phyloP scores from a whole-genome alignment of 37 sponge, comb jelly and placozoan species.

The Trichoplax adhaerens region DNA sequence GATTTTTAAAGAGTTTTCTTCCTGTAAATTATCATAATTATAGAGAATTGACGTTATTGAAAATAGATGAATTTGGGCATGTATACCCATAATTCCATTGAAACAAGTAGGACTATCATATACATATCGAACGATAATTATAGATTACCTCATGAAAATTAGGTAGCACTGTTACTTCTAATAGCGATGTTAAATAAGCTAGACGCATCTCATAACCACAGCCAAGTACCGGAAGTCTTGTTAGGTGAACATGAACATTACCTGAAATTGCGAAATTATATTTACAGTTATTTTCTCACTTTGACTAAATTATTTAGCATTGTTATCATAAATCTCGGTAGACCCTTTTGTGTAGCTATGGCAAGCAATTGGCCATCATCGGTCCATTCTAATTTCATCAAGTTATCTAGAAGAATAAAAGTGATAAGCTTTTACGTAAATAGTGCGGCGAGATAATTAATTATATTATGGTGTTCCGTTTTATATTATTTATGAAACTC shows the following conservation, averaged over 20 bases:
- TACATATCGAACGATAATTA: neutral
- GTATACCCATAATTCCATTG: neutral
- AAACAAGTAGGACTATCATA: neutral
- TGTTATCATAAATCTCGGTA: too few species aligned
- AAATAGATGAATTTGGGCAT: neutral
- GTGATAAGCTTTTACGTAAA: too few species aligned
- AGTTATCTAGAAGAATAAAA: conserved; percentile 8
- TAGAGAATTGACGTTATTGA: neutral
- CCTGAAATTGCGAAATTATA: conserved; percentile 11
- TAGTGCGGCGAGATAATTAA: too few species aligned
- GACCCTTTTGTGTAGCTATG: conserved; percentile 57
- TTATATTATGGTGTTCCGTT: neutral
- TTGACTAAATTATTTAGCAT: too few species aligned
- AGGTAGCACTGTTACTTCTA: conserved; percentile 59
- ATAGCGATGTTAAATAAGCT: conserved; percentile 76
- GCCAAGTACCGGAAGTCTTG: conserved; percentile 78
- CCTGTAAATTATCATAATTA: neutral
- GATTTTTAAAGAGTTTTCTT: conserved; percentile 40
- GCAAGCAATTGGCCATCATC: conserved; percentile 88
- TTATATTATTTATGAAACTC: too few species aligned
- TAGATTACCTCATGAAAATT: conserved; percentile 53
- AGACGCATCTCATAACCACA: conserved; percentile 40
- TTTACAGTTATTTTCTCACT: too few species aligned
- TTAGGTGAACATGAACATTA: conserved; percentile 53
- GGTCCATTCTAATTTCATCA: conserved; percentile 70